A percentile compares a stretch with the other conserved stretches of the same genome.
These are phyloP conservation scores for Toxotes jaculatrix DNA, from an alignment of 2,113 vertebrate species.

Conservation along the genomic window DNA sequence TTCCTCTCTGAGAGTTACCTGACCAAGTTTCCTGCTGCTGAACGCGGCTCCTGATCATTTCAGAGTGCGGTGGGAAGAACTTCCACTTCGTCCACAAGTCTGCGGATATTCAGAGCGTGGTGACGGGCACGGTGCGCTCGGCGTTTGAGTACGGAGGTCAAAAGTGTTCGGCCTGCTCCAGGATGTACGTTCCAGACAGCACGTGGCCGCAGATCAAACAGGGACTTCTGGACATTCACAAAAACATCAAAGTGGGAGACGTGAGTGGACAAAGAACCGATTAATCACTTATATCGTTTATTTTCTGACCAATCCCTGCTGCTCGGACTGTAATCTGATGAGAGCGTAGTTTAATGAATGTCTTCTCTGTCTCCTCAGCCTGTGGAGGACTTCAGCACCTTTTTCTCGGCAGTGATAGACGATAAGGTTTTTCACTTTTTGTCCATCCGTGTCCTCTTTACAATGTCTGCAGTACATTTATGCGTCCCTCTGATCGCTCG, in stretches of 20 bases:
- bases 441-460: neutral
- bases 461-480: too few relatives aligned
- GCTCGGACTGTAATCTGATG: too few relatives aligned
- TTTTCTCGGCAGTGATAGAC: conserved; percentile 95
- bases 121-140: conserved; percentile 91
- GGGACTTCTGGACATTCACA: conserved; percentile 87
- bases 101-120: conserved; percentile 89
- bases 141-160: conserved; percentile 96
- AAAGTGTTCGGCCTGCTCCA: conserved; percentile 97
- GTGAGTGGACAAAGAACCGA: conserved; percentile 82
- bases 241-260: conserved; percentile 90
- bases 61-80: conserved; percentile 98
- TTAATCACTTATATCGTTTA: too few relatives aligned
- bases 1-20: too few relatives aligned
- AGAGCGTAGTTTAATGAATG: neutral
- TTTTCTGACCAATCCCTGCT: too few relatives aligned
- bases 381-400: conserved; percentile 89
- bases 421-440: conserved; percentile 86
- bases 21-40: neutral
- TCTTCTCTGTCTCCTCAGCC: conserved; percentile 83
- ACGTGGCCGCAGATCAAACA: conserved; percentile 92
- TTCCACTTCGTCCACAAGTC: conserved; percentile 96
- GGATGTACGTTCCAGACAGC: conserved; percentile 91
- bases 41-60: neutral
- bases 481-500: neutral